A percentile compares a stretch with the other conserved stretches of the same genome.
phyloP scores from a whole-genome alignment of 2,113 vertebrate genomes.

The Columba livia region DNA sequence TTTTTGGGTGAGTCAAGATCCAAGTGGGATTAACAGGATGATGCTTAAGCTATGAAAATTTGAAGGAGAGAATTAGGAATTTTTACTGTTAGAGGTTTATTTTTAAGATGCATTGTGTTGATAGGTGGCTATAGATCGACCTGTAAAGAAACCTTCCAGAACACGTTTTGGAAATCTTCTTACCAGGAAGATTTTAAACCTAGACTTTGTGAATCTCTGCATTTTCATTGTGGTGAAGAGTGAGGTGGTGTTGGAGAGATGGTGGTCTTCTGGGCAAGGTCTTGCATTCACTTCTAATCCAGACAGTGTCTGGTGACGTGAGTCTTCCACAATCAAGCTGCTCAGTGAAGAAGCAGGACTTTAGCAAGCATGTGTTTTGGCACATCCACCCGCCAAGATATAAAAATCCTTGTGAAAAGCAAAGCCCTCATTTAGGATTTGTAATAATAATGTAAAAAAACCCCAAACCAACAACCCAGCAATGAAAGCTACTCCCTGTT shows the following conservation, averaged over 20 bases:
- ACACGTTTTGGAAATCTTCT: background rate
- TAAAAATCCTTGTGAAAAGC: background rate
- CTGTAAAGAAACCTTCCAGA: background rate
- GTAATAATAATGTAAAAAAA: background rate
- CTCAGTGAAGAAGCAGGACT: background rate
- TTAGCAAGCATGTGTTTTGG: background rate
- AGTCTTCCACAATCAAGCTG: background rate
- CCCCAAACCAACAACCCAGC: background rate
- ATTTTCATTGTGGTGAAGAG: background rate
- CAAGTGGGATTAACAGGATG: background rate
- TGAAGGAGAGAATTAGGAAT: background rate
- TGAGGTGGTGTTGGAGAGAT: background rate
- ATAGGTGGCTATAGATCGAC: background rate
- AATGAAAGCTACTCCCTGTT: background rate
- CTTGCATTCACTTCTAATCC: background rate
- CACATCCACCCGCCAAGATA: fast-evolving
- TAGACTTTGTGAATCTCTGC: background rate
- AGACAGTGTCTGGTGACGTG: background rate
- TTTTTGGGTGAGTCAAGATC: background rate
- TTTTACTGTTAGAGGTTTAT: background rate
- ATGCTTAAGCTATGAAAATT: background rate
- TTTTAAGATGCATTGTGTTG: background rate
- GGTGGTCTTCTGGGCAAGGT: background rate
- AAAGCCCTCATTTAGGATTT: background rate
- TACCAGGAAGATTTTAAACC: background rate